Evolutionary conservation across 1,140 invertebrate genomes (phyloP).

Genomic region (Drosophila hydei): DNA sequence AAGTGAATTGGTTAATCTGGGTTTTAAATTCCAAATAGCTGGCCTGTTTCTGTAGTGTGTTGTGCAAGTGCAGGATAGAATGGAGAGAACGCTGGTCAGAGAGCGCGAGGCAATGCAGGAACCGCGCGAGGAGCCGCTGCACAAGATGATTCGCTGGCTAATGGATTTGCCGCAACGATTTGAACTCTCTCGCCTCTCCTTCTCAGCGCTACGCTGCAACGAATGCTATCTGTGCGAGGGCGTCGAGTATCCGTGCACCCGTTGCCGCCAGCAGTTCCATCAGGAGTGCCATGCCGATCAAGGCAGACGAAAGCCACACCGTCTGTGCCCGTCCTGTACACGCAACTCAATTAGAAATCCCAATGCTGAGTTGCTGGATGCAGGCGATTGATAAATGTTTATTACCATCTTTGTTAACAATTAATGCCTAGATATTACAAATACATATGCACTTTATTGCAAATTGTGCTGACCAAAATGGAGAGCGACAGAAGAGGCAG

Average conservation of each 20-base stretch:
- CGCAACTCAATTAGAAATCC: not conserved
- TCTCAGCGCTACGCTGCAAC: constrained; percentile 2
- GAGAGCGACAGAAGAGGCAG: not conserved
- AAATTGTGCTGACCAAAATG: not conserved
- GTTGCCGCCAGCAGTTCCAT: constrained; percentile 8
- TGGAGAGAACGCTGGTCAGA: not conserved
- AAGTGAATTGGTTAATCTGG: not conserved
- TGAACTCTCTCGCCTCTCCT: not conserved
- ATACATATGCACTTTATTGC: not conserved
- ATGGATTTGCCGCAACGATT: constrained; percentile 9
- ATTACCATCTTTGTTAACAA: constrained; percentile 1
- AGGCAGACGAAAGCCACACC: not conserved
- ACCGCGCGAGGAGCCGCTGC: constrained; percentile 4
- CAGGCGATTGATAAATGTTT: not conserved
- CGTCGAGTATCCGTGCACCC: constrained; percentile 5
- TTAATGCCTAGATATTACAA: constrained; percentile 12
- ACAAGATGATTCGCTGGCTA: constrained; percentile 15
- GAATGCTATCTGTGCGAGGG: constrained; percentile 7
- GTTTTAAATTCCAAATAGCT: not conserved
- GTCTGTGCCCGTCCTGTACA: constrained; percentile 5
- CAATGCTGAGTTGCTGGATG: too few species aligned
- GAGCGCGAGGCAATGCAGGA: not conserved
- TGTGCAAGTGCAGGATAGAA: not conserved
- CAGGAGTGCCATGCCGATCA: constrained; percentile 3
- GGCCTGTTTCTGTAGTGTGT: not conserved